Percentiles rank a stretch among this genome's conserved stretches.
Conservation (phyloP, 2,888 invertebrate genomes). For the Marasmarcha lunaedactyla region DNA sequence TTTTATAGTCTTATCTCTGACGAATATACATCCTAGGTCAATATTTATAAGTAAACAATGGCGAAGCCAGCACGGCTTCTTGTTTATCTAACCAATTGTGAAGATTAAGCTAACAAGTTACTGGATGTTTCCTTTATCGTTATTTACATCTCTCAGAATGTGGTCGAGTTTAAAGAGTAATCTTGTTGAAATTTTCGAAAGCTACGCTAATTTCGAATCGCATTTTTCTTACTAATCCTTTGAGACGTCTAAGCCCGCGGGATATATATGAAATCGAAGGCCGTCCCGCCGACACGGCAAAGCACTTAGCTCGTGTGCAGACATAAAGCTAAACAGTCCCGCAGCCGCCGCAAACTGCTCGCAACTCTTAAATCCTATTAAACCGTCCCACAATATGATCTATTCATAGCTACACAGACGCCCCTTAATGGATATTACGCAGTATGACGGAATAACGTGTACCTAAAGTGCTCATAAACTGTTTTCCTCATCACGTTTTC, state of each 20-base stretch:
- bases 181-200: no score
- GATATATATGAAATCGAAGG: not conserved
- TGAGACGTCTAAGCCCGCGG: not conserved
- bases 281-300: constrained; percentile 35
- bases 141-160: not conserved
- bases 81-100: constrained; percentile 21
- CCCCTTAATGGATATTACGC: not conserved
- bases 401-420: constrained; percentile 28
- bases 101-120: constrained; percentile 22
- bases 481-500: no score
- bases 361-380: constrained; percentile 48
- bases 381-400: constrained; percentile 23
- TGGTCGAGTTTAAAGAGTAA: no score
- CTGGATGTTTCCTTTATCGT: constrained; percentile 2
- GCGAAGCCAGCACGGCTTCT: constrained; percentile 26
- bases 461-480: no score
- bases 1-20: constrained; percentile 42
- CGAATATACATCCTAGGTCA: constrained; percentile 43
- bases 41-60: constrained; percentile 43
- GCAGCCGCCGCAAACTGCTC: constrained; percentile 35
- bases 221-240: not conserved
- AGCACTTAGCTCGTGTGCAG: constrained; percentile 42
- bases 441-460: not conserved
- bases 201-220: not conserved
- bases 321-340: constrained; percentile 34